phyloP scores from a whole-genome alignment of 2,888 invertebrate species.

The Agrilus mali region DNA sequence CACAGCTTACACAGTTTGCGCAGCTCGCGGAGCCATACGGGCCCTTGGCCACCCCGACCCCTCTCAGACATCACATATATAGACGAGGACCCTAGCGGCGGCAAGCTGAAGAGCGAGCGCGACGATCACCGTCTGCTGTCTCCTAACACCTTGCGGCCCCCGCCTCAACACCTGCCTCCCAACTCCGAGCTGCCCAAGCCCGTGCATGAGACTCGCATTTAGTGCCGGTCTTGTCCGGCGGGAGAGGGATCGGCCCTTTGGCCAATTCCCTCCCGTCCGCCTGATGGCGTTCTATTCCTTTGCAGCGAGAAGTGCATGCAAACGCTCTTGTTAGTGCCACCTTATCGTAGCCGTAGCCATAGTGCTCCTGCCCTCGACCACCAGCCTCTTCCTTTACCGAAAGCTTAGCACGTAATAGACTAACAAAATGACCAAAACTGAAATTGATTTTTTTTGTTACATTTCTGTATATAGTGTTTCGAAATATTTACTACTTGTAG shows the following conservation, averaged over 20 bases:
- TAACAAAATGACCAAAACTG: conserved; percentile 27
- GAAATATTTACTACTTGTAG: conserved; percentile 30
- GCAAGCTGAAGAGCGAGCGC: conserved; percentile 29
- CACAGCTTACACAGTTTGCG: conserved; percentile 82
- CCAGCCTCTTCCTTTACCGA: conserved; percentile 21
- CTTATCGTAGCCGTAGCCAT: conserved; percentile 14
- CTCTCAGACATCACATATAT: conserved; percentile 71
- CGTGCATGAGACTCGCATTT: conserved; percentile 63
- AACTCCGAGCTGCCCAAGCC: conserved; percentile 48
- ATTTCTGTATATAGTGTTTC: conserved; percentile 34
- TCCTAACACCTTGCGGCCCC: conserved; percentile 37
- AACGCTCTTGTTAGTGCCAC: conserved; percentile 18
- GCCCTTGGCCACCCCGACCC: conserved; percentile 49
- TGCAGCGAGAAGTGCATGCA: conserved; percentile 26
- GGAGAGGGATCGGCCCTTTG: conserved; percentile 2
- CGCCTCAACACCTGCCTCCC: conserved; percentile 40
- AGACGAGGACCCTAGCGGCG: conserved; percentile 33
- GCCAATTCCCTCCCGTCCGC: conserved; percentile 7
- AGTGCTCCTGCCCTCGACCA: conserved; percentile 14
- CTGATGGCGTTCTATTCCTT: conserved; percentile 12
- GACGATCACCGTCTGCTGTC: conserved; percentile 31
- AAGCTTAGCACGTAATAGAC: conserved; percentile 32
- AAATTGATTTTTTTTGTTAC: conserved; percentile 25
- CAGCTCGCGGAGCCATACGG: conserved; percentile 64
- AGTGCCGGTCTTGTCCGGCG: conserved; percentile 33